These are phyloP conservation scores for Rhimphoctona megacephalus DNA, from an alignment of 2,888 invertebrate species.

Conservation along the genomic window DNA sequence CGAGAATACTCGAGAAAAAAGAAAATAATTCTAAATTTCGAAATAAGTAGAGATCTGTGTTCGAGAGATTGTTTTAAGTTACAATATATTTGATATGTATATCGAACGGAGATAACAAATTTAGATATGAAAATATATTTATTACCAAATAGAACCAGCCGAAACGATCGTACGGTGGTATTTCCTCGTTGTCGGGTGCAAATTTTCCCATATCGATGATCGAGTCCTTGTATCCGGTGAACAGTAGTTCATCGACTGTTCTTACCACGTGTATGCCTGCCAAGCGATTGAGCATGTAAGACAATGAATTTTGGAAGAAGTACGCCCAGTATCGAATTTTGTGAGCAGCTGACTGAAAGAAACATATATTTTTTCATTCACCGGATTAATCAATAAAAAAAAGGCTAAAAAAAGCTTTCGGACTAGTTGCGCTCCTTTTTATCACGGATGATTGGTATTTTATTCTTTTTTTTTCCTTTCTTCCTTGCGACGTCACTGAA, in stretches of 20 bases:
- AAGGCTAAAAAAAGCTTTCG: not conserved
- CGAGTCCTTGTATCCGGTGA: slow-evolving; percentile 92
- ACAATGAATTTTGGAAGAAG: slow-evolving; percentile 87
- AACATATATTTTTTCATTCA: slow-evolving; percentile 32
- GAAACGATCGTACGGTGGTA: slow-evolving; percentile 90
- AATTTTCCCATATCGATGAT: slow-evolving; percentile 89
- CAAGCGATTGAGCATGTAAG: slow-evolving; percentile 87
- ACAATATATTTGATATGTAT: too few relatives aligned
- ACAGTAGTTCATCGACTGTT: slow-evolving; percentile 89
- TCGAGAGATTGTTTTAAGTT: too few relatives aligned
- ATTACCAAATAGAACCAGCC: slow-evolving; percentile 93
- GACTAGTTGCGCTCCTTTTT: not conserved
- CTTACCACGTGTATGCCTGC: slow-evolving; percentile 87
- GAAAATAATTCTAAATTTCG: not conserved
- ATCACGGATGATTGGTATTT: not conserved
- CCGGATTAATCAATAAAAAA: slow-evolving; percentile 6
- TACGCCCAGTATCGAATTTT: slow-evolving; percentile 87
- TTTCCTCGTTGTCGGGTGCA: slow-evolving; percentile 83
- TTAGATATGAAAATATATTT: not conserved
- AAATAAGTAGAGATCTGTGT: not conserved
- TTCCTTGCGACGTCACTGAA: slow-evolving; percentile 32
- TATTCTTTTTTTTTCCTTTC: slow-evolving; percentile 18
- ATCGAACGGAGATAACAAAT: too few relatives aligned
- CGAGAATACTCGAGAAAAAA: too few relatives aligned
- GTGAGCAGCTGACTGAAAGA: slow-evolving; percentile 86